Conservation (phyloP, 2,113 vertebrate species). For the Cottus gobio region DNA sequence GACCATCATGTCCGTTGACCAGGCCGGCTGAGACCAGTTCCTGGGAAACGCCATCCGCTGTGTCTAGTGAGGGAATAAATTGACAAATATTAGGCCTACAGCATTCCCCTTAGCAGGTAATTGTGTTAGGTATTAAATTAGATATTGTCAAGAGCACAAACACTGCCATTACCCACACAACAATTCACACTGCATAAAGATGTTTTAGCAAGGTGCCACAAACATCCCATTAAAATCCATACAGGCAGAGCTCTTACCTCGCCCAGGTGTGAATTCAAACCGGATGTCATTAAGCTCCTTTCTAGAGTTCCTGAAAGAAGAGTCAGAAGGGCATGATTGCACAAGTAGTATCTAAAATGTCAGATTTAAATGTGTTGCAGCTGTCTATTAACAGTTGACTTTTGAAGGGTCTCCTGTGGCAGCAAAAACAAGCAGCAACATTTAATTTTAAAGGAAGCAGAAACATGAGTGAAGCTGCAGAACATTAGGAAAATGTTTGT, state of each 20-base stretch:
- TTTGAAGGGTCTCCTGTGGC: not conserved
- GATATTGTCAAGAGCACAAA: constrained; percentile 35
- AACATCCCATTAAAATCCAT: constrained; percentile 25
- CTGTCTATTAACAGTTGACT: not conserved
- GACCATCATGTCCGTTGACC: constrained; percentile 95
- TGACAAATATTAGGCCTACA: constrained; percentile 38
- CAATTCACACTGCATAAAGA: constrained; percentile 10
- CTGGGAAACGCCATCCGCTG: constrained; percentile 98
- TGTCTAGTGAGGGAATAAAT: constrained; percentile 85
- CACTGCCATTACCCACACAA: constrained; percentile 23
- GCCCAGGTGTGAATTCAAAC: constrained; percentile 97
- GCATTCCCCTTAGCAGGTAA: constrained; percentile 43
- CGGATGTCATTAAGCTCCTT: constrained; percentile 99
- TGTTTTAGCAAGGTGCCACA: constrained; percentile 20
- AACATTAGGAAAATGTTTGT: constrained; percentile 19
- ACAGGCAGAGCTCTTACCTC: constrained; percentile 79
- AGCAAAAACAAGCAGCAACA: not conserved
- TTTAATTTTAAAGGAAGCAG: not conserved
- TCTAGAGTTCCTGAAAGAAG: constrained; percentile 91
- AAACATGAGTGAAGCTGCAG: constrained; percentile 4
- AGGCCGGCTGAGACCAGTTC: constrained; percentile 98
- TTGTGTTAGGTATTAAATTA: constrained; percentile 48
- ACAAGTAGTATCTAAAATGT: constrained; percentile 10
- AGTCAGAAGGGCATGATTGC: constrained; percentile 47
- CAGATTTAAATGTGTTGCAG: constrained; percentile 5